Evolutionary conservation across 2,888 invertebrate species (phyloP).

Genomic region (Podotricha telesiphe): DNA sequence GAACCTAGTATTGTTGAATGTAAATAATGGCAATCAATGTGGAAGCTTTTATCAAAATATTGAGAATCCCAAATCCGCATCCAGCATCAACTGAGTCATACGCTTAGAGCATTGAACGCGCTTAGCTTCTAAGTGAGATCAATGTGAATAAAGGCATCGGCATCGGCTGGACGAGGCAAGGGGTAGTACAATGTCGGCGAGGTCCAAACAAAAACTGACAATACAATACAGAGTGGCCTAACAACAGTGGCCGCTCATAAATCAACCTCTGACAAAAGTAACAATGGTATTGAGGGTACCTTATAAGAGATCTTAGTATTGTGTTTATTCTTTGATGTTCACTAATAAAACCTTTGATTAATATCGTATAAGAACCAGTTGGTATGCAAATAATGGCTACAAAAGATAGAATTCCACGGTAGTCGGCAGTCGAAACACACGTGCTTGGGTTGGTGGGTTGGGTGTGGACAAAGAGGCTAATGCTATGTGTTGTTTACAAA

Average conservation of each 20-base stretch:
- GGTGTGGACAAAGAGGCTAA: constrained; percentile 69
- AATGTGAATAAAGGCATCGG: constrained; percentile 76
- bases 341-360: constrained; percentile 84
- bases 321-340: constrained; percentile 83
- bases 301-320: constrained; percentile 83
- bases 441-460: constrained; percentile 64
- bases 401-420: constrained; percentile 69
- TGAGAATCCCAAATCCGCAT: constrained; percentile 45
- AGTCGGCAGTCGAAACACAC: constrained; percentile 78
- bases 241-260: constrained; percentile 83
- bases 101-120: constrained; percentile 67
- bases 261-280: constrained; percentile 83
- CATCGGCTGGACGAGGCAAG: constrained; percentile 73
- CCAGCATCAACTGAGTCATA: constrained; percentile 55
- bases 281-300: constrained; percentile 84
- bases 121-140: constrained; percentile 80
- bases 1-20: no score
- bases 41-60: no score
- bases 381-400: constrained; percentile 81
- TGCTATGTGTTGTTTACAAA: constrained; percentile 76
- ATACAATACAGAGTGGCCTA: constrained; percentile 80
- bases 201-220: constrained; percentile 82
- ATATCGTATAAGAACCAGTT: constrained; percentile 82
- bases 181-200: constrained; percentile 81
- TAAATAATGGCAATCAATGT: no score